Evolutionary conservation across 2,113 vertebrate genomes (phyloP).

Genomic region (Entomyzon cyanotis): DNA sequence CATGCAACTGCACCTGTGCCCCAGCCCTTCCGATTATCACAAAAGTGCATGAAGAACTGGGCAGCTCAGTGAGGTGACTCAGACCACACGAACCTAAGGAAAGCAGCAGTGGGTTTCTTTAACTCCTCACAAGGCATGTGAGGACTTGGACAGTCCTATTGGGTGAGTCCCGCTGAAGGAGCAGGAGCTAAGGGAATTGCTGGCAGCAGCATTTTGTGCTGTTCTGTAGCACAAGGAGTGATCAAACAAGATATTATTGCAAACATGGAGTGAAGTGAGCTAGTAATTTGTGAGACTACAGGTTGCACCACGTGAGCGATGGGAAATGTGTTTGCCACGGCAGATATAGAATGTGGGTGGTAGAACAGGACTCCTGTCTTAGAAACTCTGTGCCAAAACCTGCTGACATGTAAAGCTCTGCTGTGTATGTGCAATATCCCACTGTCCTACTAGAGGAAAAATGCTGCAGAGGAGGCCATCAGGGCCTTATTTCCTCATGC

Average conservation of each 20-base stretch:
- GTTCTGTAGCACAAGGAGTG: background rate
- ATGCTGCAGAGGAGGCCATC: background rate
- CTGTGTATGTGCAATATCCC: background rate
- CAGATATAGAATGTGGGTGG: fast-evolving
- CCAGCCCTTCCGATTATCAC: constrained; percentile 27
- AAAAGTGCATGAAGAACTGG: background rate
- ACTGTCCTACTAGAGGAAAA: background rate
- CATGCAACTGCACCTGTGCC: constrained; percentile 37
- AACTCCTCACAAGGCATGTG: fast-evolving
- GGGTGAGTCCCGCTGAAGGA: background rate
- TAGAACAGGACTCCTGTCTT: background rate
- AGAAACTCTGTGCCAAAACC: background rate
- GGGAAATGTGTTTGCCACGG: background rate
- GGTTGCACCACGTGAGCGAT: background rate
- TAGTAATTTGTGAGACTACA: background rate
- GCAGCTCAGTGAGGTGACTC: background rate
- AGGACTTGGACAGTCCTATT: background rate
- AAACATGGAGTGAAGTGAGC: background rate
- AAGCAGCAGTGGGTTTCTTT: background rate
- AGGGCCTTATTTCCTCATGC: background rate
- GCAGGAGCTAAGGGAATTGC: background rate
- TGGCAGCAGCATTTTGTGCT: background rate
- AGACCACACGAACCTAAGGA: background rate
- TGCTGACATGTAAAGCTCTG: background rate
- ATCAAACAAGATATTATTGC: background rate